Evolutionary conservation across 35 echinoderm and acorn worm species (phyloP).

Genomic region (Stichopus chloronotus): DNA sequence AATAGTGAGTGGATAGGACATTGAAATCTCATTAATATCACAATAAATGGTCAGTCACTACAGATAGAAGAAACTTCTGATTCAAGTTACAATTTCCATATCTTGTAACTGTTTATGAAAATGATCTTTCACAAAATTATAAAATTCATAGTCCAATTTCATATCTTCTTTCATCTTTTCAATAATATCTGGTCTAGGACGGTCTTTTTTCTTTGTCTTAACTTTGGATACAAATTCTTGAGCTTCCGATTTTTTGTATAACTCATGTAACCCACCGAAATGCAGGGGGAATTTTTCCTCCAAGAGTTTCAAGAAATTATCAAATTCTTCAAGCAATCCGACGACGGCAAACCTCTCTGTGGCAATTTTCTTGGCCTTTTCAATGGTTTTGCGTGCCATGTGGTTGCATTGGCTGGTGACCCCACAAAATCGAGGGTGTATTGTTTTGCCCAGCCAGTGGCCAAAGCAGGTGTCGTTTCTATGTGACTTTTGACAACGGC

Average conservation of each 20-base stretch:
- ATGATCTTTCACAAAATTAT: conserved; percentile 39
- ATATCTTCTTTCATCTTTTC: conserved; percentile 60
- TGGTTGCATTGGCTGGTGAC: not conserved
- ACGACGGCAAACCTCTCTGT: not conserved
- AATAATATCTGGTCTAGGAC: conserved; percentile 39
- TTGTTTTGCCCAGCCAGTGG: conserved; percentile 56
- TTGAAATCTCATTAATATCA: not conserved
- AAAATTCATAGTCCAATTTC: conserved; percentile 66
- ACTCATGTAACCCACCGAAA: conserved; percentile 1
- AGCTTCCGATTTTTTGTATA: not conserved
- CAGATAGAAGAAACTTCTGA: not conserved
- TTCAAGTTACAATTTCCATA: conserved; percentile 10
- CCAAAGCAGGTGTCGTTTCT: conserved; percentile 51
- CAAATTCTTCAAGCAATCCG: conserved; percentile 50
- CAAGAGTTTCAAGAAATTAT: conserved; percentile 45
- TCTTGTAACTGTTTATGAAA: conserved; percentile 49
- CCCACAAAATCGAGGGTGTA: conserved; percentile 51
- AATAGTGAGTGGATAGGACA: too few species aligned
- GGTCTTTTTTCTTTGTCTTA: conserved; percentile 40
- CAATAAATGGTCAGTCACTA: not conserved
- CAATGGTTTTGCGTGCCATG: conserved; percentile 47
- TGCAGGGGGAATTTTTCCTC: conserved; percentile 15
- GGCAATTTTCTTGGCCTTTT: not conserved
- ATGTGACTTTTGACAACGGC: conserved; percentile 37
- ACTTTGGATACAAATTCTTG: conserved; percentile 41